Conservation (phyloP, 2,113 vertebrate species). For the Haliaeetus leucogaster region DNA sequence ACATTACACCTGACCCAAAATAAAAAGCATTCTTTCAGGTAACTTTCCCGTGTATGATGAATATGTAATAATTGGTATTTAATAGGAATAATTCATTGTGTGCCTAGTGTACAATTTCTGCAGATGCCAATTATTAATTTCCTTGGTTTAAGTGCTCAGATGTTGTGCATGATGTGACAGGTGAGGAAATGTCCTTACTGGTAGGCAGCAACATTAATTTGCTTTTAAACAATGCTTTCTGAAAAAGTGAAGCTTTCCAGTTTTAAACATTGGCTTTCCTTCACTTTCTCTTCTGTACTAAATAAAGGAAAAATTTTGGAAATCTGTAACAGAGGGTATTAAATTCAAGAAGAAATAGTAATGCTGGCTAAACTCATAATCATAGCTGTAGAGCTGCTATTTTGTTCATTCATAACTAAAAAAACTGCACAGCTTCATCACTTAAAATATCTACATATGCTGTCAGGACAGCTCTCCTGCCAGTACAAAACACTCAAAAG, state of each 20-base stretch:
- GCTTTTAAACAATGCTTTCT: background rate
- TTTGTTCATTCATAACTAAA: background rate
- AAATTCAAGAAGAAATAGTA: background rate
- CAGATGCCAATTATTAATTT: background rate
- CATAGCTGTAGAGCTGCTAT: background rate
- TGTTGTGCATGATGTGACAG: background rate
- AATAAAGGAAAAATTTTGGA: background rate
- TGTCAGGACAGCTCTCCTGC: background rate
- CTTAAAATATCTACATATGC: background rate
- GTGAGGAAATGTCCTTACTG: background rate
- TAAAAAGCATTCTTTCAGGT: background rate
- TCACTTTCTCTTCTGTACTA: background rate
- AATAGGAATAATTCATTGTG: background rate
- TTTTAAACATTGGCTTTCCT: background rate
- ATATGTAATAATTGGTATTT: background rate
- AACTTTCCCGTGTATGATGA: background rate
- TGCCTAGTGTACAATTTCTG: background rate
- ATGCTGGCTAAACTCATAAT: background rate
- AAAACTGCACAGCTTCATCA: background rate
- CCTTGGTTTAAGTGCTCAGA: background rate
- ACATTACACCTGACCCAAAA: background rate
- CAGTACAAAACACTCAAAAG: background rate
- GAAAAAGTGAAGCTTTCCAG: background rate
- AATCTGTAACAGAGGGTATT: background rate
- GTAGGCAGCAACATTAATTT: background rate